Percentiles rank a stretch among this genome's conserved stretches.
Evolutionary conservation across 2,113 vertebrate species (phyloP).

Genomic region (Lophotis ruficrista): DNA sequence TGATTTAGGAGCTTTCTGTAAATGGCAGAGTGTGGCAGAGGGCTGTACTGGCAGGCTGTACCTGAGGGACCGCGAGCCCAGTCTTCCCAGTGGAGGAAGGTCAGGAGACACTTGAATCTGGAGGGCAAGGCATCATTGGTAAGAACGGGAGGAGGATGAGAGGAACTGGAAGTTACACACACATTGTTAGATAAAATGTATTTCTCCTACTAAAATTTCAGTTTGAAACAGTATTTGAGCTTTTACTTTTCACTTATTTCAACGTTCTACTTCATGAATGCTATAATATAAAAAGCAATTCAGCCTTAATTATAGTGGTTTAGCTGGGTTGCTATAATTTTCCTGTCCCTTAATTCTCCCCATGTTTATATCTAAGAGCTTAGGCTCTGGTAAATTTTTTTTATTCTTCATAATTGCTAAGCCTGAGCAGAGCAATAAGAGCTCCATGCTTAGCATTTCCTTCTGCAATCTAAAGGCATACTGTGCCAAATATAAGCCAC

Average conservation of each 20-base stretch:
- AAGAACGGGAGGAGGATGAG: not conserved
- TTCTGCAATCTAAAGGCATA: constrained; percentile 38
- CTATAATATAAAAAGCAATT: constrained; percentile 61
- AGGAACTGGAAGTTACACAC: not conserved
- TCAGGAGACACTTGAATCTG: not conserved
- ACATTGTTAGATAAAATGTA: not conserved
- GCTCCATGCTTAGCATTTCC: constrained; percentile 30
- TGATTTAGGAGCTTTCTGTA: not conserved
- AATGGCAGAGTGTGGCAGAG: not conserved
- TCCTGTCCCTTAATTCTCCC: constrained; percentile 66
- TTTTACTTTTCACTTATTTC: constrained; percentile 61
- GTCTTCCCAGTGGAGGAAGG: not conserved
- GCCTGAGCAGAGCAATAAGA: constrained; percentile 57
- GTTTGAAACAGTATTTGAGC: constrained; percentile 15
- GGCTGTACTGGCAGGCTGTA: not conserved
- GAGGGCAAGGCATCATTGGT: not conserved
- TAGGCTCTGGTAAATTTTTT: constrained; percentile 64
- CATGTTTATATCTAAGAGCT: constrained; percentile 59
- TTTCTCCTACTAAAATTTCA: constrained; percentile 15
- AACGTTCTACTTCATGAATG: constrained; percentile 61
- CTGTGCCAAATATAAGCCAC: constrained; percentile 55
- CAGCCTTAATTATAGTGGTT: constrained; percentile 68
- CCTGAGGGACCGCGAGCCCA: not conserved
- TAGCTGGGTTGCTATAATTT: constrained; percentile 66
- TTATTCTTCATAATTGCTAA: constrained; percentile 62